A percentile compares a stretch with the other conserved stretches of the same genome.
phyloP scores from a whole-genome alignment of 2,888 invertebrate genomes.

The Diogma glabrata region DNA sequence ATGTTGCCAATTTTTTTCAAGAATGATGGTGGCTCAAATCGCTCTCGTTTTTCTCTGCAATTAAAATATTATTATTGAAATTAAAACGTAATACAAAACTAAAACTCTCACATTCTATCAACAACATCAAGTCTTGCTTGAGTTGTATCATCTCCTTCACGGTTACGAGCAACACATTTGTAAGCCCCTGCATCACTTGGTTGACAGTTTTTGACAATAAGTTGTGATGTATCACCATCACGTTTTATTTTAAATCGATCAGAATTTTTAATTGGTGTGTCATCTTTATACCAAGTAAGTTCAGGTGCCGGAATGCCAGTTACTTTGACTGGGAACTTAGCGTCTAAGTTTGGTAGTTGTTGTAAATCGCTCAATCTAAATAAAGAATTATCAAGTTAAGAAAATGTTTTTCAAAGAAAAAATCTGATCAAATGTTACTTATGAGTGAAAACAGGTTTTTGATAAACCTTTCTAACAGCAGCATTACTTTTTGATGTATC shows the following conservation, averaged over 20 bases:
- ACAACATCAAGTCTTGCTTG: slow-evolving; percentile 65
- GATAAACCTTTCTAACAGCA: slow-evolving; percentile 66
- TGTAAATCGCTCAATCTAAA: slow-evolving; percentile 34
- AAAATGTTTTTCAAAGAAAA: background rate
- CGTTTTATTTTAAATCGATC: slow-evolving; percentile 39
- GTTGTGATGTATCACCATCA: slow-evolving; percentile 67
- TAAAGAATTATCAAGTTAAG: background rate
- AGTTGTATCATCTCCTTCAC: slow-evolving; percentile 66
- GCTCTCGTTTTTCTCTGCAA: slow-evolving; percentile 56
- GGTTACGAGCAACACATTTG: slow-evolving; percentile 66
- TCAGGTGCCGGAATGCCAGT: slow-evolving; percentile 74
- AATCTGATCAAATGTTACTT: too few relatives aligned
- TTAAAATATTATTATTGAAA: slow-evolving; percentile 15
- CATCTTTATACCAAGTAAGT: slow-evolving; percentile 78
- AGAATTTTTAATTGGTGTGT: slow-evolving; percentile 52
- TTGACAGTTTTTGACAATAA: slow-evolving; percentile 59
- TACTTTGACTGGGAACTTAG: slow-evolving; percentile 71
- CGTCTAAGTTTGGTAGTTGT: slow-evolving; percentile 64
- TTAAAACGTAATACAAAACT: slow-evolving; percentile 9
- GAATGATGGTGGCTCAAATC: slow-evolving; percentile 75
- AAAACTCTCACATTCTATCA: slow-evolving; percentile 63
- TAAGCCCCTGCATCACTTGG: slow-evolving; percentile 61
- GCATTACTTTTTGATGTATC: slow-evolving; percentile 57
- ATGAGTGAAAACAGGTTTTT: slow-evolving; percentile 70
- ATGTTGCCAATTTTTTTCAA: slow-evolving; percentile 81